Percentiles rank a stretch among this genome's conserved stretches.
Evolutionary conservation across 2,113 vertebrate species (phyloP).

Genomic region (Alethe diademata): DNA sequence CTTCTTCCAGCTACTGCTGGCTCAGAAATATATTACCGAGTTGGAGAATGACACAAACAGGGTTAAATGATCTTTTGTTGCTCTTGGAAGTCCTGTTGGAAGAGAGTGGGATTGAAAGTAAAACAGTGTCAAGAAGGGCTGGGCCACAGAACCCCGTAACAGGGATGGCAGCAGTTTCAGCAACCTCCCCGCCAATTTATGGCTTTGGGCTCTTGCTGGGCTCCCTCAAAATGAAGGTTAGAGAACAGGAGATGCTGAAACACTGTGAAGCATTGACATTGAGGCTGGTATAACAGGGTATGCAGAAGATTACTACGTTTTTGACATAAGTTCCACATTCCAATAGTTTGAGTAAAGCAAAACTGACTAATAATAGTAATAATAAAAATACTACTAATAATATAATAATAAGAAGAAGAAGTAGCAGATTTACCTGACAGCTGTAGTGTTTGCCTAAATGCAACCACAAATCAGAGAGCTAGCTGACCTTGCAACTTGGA

Average conservation of each 20-base stretch:
- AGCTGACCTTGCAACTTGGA: not conserved
- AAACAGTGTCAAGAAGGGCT: not conserved
- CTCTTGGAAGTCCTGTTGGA: not conserved
- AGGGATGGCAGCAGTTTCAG: not conserved
- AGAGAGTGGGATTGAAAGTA: not conserved
- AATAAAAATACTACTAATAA: too few relatives aligned
- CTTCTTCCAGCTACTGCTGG: not conserved
- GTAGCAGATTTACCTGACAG: not conserved
- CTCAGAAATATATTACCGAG: not conserved
- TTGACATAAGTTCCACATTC: not conserved
- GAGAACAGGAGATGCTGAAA: not conserved
- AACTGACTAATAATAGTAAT: not conserved
- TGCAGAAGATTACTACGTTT: not conserved
- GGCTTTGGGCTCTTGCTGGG: not conserved
- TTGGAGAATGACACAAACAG: not conserved
- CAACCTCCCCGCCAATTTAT: not conserved
- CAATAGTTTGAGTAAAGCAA: not conserved
- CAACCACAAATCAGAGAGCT: not conserved
- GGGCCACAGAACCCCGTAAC: not conserved
- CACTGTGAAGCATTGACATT: not conserved
- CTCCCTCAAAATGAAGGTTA: not conserved
- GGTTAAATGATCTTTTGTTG: not conserved
- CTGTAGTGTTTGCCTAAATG: not conserved
- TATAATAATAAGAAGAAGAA: too few relatives aligned
- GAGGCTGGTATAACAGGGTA: not conserved